Evolutionary conservation across 2,113 vertebrate species (phyloP).

Genomic region (Melanocharis versteri): DNA sequence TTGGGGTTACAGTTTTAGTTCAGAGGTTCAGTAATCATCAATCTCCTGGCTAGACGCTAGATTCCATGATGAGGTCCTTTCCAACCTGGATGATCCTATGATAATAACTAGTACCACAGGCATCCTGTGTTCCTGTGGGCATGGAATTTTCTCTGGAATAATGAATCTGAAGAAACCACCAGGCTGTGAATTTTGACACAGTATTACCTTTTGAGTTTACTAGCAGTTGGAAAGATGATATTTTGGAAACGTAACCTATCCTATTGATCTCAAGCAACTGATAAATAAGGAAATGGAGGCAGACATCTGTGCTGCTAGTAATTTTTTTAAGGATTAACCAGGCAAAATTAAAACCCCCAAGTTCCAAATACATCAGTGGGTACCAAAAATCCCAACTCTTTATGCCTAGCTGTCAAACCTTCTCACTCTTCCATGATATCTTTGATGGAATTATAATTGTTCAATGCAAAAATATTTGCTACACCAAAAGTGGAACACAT

Average conservation of each 20-base stretch:
- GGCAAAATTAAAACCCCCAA: neutral
- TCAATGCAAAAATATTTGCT: neutral
- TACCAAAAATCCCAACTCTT: neutral
- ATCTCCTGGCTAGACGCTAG: neutral
- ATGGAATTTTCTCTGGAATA: neutral
- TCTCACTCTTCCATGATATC: neutral
- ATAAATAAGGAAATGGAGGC: neutral
- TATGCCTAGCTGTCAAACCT: neutral
- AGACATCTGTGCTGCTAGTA: neutral
- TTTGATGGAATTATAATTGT: neutral
- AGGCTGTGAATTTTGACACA: neutral
- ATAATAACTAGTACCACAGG: neutral
- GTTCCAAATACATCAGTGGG: neutral
- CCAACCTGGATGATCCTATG: neutral
- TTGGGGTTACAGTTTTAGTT: neutral
- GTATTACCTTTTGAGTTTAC: neutral
- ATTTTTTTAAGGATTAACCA: neutral
- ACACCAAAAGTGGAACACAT: neutral
- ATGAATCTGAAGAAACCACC: neutral
- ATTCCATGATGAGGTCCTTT: neutral
- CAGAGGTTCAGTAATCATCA: neutral
- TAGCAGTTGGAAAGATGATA: neutral
- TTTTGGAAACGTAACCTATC: neutral
- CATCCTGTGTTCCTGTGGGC: neutral
- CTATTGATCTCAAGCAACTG: neutral